These are phyloP conservation scores for Parauchenoglanis punctatus DNA, from an alignment of 2,797 vertebrate species.

Conservation along the genomic window DNA sequence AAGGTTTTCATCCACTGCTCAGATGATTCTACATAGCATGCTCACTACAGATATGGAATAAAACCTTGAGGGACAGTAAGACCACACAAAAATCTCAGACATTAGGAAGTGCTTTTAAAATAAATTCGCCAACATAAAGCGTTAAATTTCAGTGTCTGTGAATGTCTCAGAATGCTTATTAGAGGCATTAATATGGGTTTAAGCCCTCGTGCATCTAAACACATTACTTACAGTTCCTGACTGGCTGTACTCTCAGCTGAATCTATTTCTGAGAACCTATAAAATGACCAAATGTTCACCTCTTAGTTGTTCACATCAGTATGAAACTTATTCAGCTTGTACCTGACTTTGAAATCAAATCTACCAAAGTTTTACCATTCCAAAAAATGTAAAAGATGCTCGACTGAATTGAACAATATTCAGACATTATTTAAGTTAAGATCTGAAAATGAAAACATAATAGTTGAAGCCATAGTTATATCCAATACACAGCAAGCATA, in stretches of 20 bases:
- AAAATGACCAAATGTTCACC: too few relatives aligned
- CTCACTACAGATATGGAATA: neutral
- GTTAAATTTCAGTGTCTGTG: neutral
- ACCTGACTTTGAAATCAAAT: neutral
- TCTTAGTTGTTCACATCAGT: neutral
- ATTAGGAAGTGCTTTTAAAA: neutral
- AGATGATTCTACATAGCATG: neutral
- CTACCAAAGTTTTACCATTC: neutral
- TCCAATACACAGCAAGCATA: neutral
- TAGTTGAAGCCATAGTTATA: neutral
- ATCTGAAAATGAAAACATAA: neutral
- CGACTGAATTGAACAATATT: neutral
- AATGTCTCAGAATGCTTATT: conserved; percentile 1
- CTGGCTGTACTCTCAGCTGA: too few relatives aligned
- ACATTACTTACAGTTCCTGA: neutral
- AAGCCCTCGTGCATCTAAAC: neutral
- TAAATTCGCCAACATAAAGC: neutral
- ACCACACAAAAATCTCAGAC: neutral
- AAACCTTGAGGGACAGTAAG: neutral
- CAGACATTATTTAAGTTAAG: neutral
- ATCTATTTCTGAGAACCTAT: too few relatives aligned
- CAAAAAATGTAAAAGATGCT: neutral
- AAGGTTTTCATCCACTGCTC: neutral
- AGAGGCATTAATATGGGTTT: neutral
- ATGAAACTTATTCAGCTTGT: neutral